Percentiles rank a stretch among this genome's conserved stretches.
phyloP scores from a whole-genome alignment of 1,140 invertebrate species.

The Drosophila pectinifera region DNA sequence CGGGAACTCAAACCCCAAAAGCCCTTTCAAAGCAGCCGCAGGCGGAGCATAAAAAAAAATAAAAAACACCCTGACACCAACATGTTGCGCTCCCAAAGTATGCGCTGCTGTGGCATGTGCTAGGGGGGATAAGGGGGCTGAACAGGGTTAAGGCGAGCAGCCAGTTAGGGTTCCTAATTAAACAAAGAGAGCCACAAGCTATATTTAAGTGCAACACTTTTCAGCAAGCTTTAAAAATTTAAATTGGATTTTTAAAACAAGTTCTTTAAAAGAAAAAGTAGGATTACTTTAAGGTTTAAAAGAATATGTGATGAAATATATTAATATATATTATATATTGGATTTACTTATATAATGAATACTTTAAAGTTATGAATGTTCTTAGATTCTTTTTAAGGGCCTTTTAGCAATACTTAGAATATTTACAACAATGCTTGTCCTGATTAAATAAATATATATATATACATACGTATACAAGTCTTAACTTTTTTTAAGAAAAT shows the following conservation, averaged over 20 bases:
- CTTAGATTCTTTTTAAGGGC: too few species aligned
- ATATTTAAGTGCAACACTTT: constrained; percentile 3
- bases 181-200: constrained; percentile 6
- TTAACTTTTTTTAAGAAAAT: too few species aligned
- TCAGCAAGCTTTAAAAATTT: not conserved
- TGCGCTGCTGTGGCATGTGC: constrained; percentile 4
- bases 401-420: too few species aligned
- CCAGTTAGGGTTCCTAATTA: constrained; percentile 37
- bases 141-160: constrained; percentile 13
- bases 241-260: not conserved
- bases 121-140: not conserved
- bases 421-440: too few species aligned
- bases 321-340: too few species aligned
- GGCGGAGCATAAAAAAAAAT: constrained; percentile 13
- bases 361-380: too few species aligned
- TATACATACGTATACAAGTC: too few species aligned
- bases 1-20: constrained; percentile 11
- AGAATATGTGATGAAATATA: too few species aligned
- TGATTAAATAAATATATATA: too few species aligned
- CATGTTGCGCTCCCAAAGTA: constrained; percentile 42
- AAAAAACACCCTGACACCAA: constrained; percentile 35
- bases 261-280: too few species aligned
- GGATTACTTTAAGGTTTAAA: not conserved
- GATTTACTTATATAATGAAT: too few species aligned
- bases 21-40: constrained; percentile 38